A percentile compares a stretch with the other conserved stretches of the same genome.
phyloP scores from a whole-genome alignment of 2,797 vertebrate genomes.

The Manis javanica region DNA sequence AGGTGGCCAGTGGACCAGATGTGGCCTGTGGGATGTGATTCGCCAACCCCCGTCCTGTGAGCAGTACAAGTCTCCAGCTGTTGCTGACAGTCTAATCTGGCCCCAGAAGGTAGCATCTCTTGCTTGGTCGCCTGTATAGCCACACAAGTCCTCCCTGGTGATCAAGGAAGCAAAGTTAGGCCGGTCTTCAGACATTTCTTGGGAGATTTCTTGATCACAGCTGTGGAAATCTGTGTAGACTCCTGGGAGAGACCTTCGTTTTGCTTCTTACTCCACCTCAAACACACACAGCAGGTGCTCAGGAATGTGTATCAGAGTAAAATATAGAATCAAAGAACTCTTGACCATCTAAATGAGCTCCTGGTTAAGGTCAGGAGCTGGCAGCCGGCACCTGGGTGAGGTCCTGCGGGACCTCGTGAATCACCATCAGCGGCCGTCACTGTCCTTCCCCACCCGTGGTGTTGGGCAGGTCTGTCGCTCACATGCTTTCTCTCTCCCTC shows the following conservation, averaged over 20 bases:
- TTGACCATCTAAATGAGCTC: neutral
- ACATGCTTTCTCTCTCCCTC: neutral
- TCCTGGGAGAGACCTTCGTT: neutral
- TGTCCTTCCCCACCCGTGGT: neutral
- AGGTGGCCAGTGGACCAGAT: neutral
- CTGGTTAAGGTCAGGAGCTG: neutral
- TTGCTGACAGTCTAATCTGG: neutral
- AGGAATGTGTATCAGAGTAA: neutral
- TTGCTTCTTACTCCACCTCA: neutral
- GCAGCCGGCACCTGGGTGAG: neutral
- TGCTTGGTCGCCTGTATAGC: neutral
- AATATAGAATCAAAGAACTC: neutral
- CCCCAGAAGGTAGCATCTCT: neutral
- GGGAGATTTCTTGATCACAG: neutral
- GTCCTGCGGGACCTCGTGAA: neutral
- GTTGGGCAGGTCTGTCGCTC: neutral
- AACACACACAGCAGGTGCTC: neutral
- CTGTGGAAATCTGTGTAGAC: neutral
- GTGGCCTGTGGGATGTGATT: neutral
- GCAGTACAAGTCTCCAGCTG: neutral
- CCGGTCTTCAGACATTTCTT: neutral
- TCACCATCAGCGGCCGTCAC: neutral
- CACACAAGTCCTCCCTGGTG: neutral
- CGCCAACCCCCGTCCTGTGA: neutral
- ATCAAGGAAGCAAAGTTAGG: neutral